Evolutionary conservation across 2,797 vertebrate species (phyloP).

Genomic region (Diplodus puntazzo): DNA sequence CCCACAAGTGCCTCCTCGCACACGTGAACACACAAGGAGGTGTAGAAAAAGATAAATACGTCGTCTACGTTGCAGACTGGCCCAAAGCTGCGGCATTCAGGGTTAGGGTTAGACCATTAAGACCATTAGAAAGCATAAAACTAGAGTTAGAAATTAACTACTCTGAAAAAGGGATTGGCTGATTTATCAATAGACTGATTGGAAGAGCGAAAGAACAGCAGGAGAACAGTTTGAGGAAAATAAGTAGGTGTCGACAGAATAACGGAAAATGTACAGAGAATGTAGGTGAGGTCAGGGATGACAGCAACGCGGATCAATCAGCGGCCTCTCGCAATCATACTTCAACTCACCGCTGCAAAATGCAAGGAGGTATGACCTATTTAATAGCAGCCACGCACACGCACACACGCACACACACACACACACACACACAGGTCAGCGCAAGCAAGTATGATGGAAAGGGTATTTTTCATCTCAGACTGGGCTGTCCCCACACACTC

Average conservation of each 20-base stretch:
- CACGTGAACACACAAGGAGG: constrained; percentile 27
- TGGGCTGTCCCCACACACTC: constrained; percentile 67
- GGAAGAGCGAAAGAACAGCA: constrained; percentile 11
- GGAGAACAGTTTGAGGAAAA: constrained; percentile 19
- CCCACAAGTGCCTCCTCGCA: constrained; percentile 41
- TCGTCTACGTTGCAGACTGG: constrained; percentile 26
- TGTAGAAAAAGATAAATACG: constrained; percentile 53
- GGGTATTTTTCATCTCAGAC: constrained; percentile 70
- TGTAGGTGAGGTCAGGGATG: constrained; percentile 34
- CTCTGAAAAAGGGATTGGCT: constrained; percentile 13
- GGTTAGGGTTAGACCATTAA: too few species aligned
- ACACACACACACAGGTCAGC: constrained; percentile 23
- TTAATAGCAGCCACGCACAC: constrained; percentile 57
- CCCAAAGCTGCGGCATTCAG: constrained; percentile 55
- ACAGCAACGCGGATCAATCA: constrained; percentile 46
- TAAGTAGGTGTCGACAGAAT: constrained; percentile 35
- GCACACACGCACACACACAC: background rate
- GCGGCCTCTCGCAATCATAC: constrained; percentile 27
- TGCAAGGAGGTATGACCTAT: constrained; percentile 75
- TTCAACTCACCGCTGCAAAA: constrained; percentile 41
- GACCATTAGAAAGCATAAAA: constrained; percentile 34
- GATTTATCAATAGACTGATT: constrained; percentile 40
- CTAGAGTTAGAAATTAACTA: constrained; percentile 31
- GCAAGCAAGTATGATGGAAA: constrained; percentile 32
- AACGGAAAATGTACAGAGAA: constrained; percentile 26